phyloP scores from a whole-genome alignment of 2,113 vertebrate species.

The Cyphomyrus discorhynchus region DNA sequence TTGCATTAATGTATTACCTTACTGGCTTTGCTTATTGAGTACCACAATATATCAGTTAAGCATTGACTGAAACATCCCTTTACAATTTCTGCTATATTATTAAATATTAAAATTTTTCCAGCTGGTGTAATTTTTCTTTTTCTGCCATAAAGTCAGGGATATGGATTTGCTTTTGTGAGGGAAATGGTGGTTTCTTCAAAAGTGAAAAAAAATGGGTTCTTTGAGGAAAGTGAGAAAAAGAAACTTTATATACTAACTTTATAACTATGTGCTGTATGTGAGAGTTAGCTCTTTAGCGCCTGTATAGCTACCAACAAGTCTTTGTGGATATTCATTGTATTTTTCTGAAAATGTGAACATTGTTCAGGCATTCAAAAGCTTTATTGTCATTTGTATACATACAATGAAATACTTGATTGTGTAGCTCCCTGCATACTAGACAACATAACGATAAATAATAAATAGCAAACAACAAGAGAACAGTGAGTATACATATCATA shows the following conservation, averaged over 20 bases:
- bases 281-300: background rate
- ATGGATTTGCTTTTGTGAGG: background rate
- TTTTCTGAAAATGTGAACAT: background rate
- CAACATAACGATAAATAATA: background rate
- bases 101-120: background rate
- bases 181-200: background rate
- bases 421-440: background rate
- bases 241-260: background rate
- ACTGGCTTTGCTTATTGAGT: background rate
- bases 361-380: background rate
- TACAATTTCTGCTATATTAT: background rate
- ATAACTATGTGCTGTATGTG: background rate
- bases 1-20: background rate
- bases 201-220: background rate
- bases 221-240: background rate
- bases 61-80: background rate
- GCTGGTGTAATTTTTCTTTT: background rate
- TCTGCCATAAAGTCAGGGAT: background rate
- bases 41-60: background rate
- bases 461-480: background rate
- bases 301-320: background rate
- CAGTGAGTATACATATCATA: background rate
- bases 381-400: background rate
- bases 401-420: background rate
- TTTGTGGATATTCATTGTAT: background rate